Percentiles rank a stretch among this genome's conserved stretches.
These are phyloP conservation scores for Micrasema minimum DNA, from an alignment of 1,140 invertebrate species.

Conservation along the genomic window DNA sequence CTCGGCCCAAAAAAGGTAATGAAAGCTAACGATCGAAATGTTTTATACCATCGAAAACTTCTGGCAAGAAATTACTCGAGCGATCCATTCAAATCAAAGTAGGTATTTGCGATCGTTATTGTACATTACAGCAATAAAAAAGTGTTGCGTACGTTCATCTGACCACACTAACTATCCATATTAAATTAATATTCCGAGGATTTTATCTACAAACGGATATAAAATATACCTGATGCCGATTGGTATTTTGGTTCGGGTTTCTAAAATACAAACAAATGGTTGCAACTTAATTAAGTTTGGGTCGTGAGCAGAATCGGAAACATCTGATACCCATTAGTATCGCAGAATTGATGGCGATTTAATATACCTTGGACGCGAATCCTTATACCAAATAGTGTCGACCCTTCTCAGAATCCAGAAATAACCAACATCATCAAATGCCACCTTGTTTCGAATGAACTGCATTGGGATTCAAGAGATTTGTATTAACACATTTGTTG, in stretches of 20 bases:
- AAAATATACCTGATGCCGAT: not conserved
- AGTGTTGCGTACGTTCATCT: too few species aligned
- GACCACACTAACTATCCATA: too few species aligned
- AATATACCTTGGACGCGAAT: not conserved
- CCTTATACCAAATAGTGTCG: not conserved
- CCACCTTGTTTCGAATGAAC: too few species aligned
- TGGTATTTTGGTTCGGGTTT: not conserved
- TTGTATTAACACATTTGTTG: too few species aligned
- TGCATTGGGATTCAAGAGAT: not conserved
- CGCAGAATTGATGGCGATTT: conserved; percentile 4
- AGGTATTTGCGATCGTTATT: too few species aligned
- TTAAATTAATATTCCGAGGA: not conserved
- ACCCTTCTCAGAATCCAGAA: not conserved
- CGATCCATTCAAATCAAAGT: not conserved
- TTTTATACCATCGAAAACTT: conserved; percentile 10
- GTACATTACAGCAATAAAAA: too few species aligned
- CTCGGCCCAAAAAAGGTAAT: conserved; percentile 20
- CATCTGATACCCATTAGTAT: conserved; percentile 24
- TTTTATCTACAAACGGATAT: not conserved
- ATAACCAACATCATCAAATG: too few species aligned
- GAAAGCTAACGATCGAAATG: conserved; percentile 25
- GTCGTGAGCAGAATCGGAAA: conserved; percentile 19
- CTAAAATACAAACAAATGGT: conserved; percentile 17
- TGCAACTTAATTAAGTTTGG: conserved; percentile 19
- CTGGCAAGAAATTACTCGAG: not conserved